phyloP scores from a whole-genome alignment of 2,888 invertebrate genomes.

The Pimpla rufipes region DNA sequence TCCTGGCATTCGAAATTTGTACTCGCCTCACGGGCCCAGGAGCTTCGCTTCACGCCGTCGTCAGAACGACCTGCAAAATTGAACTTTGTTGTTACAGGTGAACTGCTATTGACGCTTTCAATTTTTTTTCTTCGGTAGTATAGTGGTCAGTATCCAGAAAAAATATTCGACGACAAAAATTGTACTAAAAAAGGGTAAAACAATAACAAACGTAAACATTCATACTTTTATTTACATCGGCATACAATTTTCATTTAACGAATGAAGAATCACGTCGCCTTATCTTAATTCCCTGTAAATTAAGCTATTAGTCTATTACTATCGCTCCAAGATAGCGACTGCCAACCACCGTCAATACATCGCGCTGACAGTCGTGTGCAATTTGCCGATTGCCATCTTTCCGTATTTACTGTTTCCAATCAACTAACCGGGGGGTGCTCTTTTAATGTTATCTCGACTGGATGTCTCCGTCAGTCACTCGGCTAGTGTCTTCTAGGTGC shows the following conservation, averaged over 20 bases:
- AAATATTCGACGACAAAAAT: too few relatives aligned
- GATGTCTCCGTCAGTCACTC: not conserved
- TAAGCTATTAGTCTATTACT: not conserved
- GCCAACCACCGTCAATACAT: not conserved
- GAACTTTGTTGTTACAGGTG: not conserved
- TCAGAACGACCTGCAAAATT: conserved; percentile 49
- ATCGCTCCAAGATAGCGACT: not conserved
- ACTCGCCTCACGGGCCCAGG: not conserved
- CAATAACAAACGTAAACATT: too few relatives aligned
- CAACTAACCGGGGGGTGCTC: not conserved
- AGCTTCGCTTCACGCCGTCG: not conserved
- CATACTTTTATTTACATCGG: too few relatives aligned
- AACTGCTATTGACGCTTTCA: too few relatives aligned
- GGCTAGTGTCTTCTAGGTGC: not conserved
- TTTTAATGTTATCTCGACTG: not conserved
- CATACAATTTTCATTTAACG: too few relatives aligned
- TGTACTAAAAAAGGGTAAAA: too few relatives aligned
- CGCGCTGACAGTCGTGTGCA: too few relatives aligned
- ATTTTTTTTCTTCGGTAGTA: too few relatives aligned
- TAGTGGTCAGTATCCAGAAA: too few relatives aligned
- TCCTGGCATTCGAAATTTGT: conserved; percentile 86
- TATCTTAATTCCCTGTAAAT: not conserved
- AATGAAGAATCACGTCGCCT: too few relatives aligned
- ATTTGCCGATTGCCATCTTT: conserved; percentile 2
- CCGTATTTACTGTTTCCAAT: not conserved